Conservation (phyloP, 35 echinoderm and acorn worm species). For the Diadema setosum region DNA sequence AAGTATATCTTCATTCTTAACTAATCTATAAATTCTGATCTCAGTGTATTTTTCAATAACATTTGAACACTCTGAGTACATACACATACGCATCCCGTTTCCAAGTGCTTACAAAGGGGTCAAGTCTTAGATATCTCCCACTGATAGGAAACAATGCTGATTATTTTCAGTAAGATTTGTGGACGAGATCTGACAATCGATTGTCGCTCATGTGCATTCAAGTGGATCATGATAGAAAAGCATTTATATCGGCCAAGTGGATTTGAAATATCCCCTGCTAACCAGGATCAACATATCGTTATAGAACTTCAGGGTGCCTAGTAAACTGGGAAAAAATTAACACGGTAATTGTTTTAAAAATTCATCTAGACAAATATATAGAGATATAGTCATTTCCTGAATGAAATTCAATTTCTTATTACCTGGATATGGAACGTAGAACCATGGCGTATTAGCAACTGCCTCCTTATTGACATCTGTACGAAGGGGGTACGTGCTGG, state of each 20-base stretch:
- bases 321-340: not conserved
- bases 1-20: too few relatives aligned
- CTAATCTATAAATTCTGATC: too few relatives aligned
- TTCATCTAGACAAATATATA: not conserved
- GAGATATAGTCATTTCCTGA: not conserved
- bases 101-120: too few relatives aligned
- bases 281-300: not conserved
- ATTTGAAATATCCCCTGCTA: not conserved
- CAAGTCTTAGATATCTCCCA: too few relatives aligned
- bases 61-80: too few relatives aligned
- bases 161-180: too few relatives aligned
- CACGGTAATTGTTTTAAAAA: not conserved
- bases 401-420: slow-evolving; percentile 17
- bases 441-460: slow-evolving; percentile 64
- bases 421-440: slow-evolving; percentile 90
- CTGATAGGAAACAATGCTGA: too few relatives aligned
- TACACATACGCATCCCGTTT: too few relatives aligned
- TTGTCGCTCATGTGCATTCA: too few relatives aligned
- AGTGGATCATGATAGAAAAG: not conserved
- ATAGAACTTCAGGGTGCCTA: not conserved
- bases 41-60: too few relatives aligned
- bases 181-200: too few relatives aligned
- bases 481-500: slow-evolving; percentile 55
- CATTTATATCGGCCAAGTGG: not conserved
- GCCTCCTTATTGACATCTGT: slow-evolving; percentile 66